Evolutionary conservation across 2,888 invertebrate genomes (phyloP), one percentile per base, ranked within the genome.

Genomic region (Watsonalla binaria): DNA sequence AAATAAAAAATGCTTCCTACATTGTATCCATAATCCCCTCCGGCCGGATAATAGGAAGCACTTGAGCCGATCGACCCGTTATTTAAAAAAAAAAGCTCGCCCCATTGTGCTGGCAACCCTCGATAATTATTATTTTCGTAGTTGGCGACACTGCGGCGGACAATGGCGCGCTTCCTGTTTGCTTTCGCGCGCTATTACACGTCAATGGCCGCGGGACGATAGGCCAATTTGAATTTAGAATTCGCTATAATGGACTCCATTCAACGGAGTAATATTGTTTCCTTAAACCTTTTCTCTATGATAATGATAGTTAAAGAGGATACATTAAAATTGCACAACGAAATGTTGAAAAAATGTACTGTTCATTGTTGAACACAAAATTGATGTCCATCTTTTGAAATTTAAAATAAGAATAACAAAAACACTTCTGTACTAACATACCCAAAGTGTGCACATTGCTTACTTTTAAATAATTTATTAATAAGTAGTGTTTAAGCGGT

Each of bases 91-190:
- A 82, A 86, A 82, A 80, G 76, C 56, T 53, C 65, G 63, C 64
- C 70, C 83, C 61, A 85, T 89, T 86, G 86, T 87, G 68, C 65
- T 75, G 73, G 74, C 83, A 83, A 73, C 90, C 89, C 90, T 79
- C 80, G 84, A 87, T 90, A 90, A 90, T 90, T 89, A 90, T 90
- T 89, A 90, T 90, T 90, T 89, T 90, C 84, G 84, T 88, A 88
- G 87, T 87, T 88, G 87, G 89, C 87, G 88, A 90, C 90, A 89
- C 86, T 82, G 86, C 72, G 65, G 66, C 80, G 80, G 76, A 89
- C 89, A 88, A 90, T 89, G 80, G 75, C 71, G 80, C 83, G 80
- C 82, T 90, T 90, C 90, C 90, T 90, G 90, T 89, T 89, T 90
- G 84, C 86, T 74, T 85, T 90, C 87, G 89, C 90, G 90, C 89